These are phyloP conservation scores for Pipistrellus nathusii DNA, from an alignment of 2,797 vertebrate genomes.

Conservation along the genomic window DNA sequence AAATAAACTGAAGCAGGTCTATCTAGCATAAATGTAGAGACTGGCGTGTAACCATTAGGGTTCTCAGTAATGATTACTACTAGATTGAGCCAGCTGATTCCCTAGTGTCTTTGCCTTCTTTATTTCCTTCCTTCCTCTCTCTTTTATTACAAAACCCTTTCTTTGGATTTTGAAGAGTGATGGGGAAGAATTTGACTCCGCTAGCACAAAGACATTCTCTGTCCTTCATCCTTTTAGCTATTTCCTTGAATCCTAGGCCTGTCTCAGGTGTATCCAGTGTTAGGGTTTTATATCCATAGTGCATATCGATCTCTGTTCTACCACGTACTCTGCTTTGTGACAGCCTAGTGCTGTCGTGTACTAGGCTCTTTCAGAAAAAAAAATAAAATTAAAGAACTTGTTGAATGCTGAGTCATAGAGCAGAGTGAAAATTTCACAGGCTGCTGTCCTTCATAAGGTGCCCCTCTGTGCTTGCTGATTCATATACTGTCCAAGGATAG, in stretches of 20 bases:
- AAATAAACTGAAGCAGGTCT: background rate
- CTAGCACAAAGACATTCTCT: background rate
- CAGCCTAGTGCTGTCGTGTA: background rate
- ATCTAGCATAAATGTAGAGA: background rate
- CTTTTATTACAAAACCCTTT: background rate
- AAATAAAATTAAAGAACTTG: background rate
- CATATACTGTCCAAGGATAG: background rate
- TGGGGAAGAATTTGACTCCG: background rate
- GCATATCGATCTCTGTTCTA: background rate
- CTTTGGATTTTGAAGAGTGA: background rate
- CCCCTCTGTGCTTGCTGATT: slow-evolving; percentile 40
- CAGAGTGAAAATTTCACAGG: slow-evolving; percentile 60
- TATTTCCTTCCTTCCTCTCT: no score
- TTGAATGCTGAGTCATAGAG: background rate
- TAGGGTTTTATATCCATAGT: background rate
- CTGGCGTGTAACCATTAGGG: background rate
- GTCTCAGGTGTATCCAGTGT: background rate
- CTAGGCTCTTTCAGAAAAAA: background rate
- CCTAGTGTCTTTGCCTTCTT: rapidly evolving
- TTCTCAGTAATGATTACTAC: background rate
- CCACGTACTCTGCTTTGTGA: background rate
- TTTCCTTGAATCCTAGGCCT: background rate
- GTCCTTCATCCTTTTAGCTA: background rate
- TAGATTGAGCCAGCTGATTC: background rate
- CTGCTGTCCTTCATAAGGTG: background rate